Evolutionary conservation across 2,113 vertebrate genomes (phyloP).

Genomic region (Alaudala cheleensis): DNA sequence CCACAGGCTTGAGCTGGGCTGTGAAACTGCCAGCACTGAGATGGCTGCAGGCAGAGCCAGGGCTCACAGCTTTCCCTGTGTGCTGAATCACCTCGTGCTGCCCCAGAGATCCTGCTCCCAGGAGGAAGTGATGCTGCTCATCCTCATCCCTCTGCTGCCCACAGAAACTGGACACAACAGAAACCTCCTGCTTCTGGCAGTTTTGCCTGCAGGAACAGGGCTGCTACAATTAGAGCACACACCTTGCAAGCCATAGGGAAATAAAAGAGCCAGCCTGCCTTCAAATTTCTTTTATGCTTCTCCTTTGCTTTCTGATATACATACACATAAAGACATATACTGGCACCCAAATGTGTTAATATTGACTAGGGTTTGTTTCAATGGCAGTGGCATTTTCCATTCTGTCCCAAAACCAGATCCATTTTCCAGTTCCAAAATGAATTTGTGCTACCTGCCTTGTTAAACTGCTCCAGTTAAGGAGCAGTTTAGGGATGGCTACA

Average conservation of each 20-base stretch:
- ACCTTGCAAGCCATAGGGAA: neutral
- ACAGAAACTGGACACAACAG: neutral
- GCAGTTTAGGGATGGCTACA: neutral
- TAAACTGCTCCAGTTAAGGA: neutral
- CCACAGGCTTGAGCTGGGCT: neutral
- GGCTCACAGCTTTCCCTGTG: rapidly evolving
- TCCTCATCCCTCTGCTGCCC: neutral
- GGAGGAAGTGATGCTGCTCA: neutral
- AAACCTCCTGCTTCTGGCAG: neutral
- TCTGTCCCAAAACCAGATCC: neutral
- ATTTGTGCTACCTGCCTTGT: neutral
- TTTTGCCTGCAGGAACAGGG: neutral
- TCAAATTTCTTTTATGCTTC: neutral
- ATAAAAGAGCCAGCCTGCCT: neutral
- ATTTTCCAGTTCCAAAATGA: neutral
- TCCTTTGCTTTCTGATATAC: neutral
- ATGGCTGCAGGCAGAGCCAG: neutral
- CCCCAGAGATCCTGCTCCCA: neutral
- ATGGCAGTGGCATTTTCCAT: neutral
- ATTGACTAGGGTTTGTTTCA: neutral
- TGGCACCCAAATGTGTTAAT: neutral
- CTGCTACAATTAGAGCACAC: neutral
- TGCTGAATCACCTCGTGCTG: neutral
- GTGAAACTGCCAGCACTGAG: neutral
- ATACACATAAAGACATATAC: neutral